phyloP scores from a whole-genome alignment of 2,797 vertebrate genomes.

The Syngnathus acus region DNA sequence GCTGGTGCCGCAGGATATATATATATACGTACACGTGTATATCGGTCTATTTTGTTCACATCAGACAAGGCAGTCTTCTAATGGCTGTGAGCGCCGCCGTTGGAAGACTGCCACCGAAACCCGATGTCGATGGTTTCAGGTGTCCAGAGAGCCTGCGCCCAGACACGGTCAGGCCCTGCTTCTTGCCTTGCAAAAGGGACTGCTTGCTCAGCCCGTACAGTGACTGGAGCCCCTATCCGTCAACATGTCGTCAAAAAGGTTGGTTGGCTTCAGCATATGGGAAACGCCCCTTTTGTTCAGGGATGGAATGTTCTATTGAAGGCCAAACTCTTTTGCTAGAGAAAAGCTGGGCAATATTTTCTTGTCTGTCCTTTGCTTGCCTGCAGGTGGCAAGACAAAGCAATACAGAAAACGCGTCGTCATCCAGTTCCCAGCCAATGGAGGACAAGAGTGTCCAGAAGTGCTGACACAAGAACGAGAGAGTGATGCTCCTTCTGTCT shows the following conservation, averaged over 20 bases:
- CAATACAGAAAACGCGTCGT: constrained; percentile 82
- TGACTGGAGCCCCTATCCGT: constrained; percentile 84
- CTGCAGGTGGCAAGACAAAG: constrained; percentile 54
- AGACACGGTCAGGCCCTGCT: constrained; percentile 88
- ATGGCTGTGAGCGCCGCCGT: constrained; percentile 8
- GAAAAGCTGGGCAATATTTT: too few relatives aligned
- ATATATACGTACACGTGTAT: too few relatives aligned
- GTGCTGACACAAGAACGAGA: constrained; percentile 84
- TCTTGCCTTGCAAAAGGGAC: constrained; percentile 90
- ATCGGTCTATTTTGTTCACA: too few relatives aligned
- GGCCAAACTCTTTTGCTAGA: neutral
- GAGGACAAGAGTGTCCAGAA: constrained; percentile 88
- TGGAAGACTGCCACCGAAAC: neutral
- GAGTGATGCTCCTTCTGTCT: constrained; percentile 75
- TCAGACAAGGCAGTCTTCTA: neutral
- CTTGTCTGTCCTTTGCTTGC: neutral
- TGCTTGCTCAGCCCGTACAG: constrained; percentile 88
- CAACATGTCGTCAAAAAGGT: constrained; percentile 83
- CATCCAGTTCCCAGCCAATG: constrained; percentile 84
- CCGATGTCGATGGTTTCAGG: constrained; percentile 40
- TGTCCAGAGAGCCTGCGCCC: constrained; percentile 93
- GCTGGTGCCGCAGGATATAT: constrained; percentile 29
- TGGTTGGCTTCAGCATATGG: constrained; percentile 63
- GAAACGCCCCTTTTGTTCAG: neutral
- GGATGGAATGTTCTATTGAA: neutral